Conservation (phyloP, 2,113 vertebrate species). For the Oxyura jamaicensis region DNA sequence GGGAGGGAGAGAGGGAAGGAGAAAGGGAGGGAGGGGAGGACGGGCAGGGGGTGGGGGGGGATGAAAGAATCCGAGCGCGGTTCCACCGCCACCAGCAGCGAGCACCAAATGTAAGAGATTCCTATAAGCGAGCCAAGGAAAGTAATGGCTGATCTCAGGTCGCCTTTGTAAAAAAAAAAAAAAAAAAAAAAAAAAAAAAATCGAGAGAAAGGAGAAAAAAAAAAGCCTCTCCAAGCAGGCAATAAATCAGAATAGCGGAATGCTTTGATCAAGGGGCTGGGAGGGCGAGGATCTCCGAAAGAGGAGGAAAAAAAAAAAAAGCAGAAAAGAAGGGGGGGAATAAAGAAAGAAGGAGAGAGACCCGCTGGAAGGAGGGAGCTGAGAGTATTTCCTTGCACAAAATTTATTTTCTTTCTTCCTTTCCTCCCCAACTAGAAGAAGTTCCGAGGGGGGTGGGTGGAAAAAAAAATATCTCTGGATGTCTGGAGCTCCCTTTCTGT, state of each 20-base stretch:
- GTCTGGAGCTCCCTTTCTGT: conserved; percentile 20
- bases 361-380: conserved; percentile 47
- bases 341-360: conserved; percentile 62
- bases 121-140: conserved; percentile 76
- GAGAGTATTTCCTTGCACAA: conserved; percentile 55
- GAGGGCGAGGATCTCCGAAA: conserved; percentile 72
- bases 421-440: conserved; percentile 73
- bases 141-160: conserved; percentile 82
- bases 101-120: conserved; percentile 71
- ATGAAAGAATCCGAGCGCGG: conserved; percentile 69
- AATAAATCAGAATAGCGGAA: conserved; percentile 82
- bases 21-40: conserved; percentile 42
- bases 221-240: conserved; percentile 65
- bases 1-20: conserved; percentile 10
- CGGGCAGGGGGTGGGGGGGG: conserved; percentile 34
- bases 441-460: neutral
- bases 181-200: neutral
- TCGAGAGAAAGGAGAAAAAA: neutral
- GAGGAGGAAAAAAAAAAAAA: conserved; percentile 42
- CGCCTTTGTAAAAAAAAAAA: conserved; percentile 67
- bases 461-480: neutral
- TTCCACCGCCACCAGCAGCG: conserved; percentile 72
- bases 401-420: conserved; percentile 64
- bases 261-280: conserved; percentile 79
- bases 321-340: conserved; percentile 21